These are phyloP conservation scores for Nephrotoma guestfalica DNA, from an alignment of 2,888 invertebrate species.

Conservation along the genomic window DNA sequence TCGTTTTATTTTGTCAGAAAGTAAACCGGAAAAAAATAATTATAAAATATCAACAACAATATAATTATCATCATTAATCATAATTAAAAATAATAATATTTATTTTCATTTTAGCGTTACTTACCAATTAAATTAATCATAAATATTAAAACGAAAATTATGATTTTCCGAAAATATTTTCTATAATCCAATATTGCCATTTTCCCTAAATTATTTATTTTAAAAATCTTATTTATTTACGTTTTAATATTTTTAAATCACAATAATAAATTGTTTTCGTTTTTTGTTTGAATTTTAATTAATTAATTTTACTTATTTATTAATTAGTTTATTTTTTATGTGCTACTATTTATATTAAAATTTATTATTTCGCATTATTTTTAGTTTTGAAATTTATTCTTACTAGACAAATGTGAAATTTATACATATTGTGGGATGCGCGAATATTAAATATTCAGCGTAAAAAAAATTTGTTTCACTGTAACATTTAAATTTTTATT, in stretches of 20 bases:
- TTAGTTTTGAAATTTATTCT: not conserved
- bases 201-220: not conserved
- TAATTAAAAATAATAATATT: not conserved
- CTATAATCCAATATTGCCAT: not conserved
- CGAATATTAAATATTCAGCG: not conserved
- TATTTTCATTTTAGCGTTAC: not conserved
- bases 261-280: not conserved
- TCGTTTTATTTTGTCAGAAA: not conserved
- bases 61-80: not conserved
- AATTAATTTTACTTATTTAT: not conserved
- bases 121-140: not conserved
- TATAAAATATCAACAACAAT: not conserved
- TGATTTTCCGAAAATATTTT: not conserved
- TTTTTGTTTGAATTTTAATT: not conserved
- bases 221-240: not conserved
- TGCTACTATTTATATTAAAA: not conserved
- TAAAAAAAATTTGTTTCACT: not conserved
- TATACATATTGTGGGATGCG: not conserved
- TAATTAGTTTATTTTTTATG: not conserved
- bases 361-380: not conserved
- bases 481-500: not conserved
- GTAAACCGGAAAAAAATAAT: not conserved
- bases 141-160: not conserved
- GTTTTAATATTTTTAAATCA: not conserved
- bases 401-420: not conserved